Conservation (phyloP, 64 coral and sea anemone genomes). For the Trachythela sp. region DNA sequence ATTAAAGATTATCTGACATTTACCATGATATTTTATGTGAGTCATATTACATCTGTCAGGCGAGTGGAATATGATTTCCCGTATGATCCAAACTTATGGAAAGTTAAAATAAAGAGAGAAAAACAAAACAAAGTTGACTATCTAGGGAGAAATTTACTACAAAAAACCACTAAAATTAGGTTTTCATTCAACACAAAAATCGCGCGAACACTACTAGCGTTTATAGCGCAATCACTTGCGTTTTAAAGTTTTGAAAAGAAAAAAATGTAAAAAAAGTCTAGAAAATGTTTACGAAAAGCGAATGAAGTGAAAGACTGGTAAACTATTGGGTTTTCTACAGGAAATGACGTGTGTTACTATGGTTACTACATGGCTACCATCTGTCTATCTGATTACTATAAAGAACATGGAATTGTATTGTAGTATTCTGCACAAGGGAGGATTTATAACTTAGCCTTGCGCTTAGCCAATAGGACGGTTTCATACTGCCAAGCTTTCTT, state of each 20-base stretch:
- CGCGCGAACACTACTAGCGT: neutral
- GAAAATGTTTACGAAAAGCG: neutral
- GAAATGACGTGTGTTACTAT: neutral
- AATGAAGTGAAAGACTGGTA: neutral
- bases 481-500: too few relatives aligned
- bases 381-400: neutral
- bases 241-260: neutral
- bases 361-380: too few relatives aligned
- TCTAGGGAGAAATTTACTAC: neutral
- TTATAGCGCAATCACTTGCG: too few relatives aligned
- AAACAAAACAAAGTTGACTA: neutral
- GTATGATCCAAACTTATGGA: conserved; percentile 13
- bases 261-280: neutral
- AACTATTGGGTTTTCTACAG: neutral
- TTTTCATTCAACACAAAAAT: neutral
- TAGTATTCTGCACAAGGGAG: neutral
- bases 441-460: too few relatives aligned
- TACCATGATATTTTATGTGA: too few relatives aligned
- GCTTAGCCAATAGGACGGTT: too few relatives aligned
- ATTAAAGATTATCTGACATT: too few relatives aligned
- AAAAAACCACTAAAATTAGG: neutral
- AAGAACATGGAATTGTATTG: neutral
- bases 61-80: neutral
- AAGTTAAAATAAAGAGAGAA: neutral
- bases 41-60: neutral